phyloP scores from a whole-genome alignment of 2,113 vertebrate genomes.

The Anhinga rufa region DNA sequence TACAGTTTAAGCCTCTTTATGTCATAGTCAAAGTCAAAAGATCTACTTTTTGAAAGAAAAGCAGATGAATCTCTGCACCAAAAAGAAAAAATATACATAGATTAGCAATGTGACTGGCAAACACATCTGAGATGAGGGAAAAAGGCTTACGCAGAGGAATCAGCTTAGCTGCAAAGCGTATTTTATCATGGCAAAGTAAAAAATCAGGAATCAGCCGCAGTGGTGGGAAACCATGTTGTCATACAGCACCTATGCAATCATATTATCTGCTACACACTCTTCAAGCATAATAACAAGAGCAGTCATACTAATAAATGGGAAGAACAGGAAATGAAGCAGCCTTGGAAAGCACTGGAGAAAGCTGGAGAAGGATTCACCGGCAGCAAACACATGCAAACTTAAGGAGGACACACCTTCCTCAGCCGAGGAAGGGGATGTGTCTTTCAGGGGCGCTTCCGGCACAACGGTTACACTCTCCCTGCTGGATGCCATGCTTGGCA shows the following conservation, averaged over 20 bases:
- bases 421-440: conserved; percentile 64
- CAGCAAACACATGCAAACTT: conserved; percentile 82
- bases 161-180: conserved; percentile 78
- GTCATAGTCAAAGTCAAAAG: conserved; percentile 54
- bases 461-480: conserved; percentile 76
- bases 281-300: conserved; percentile 64
- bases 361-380: conserved; percentile 28
- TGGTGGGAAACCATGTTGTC: conserved; percentile 72
- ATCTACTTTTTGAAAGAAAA: conserved; percentile 68
- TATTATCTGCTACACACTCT: conserved; percentile 38
- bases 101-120: conserved; percentile 89
- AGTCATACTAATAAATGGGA: conserved; percentile 43
- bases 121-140: conserved; percentile 77
- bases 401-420: conserved; percentile 89
- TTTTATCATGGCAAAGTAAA: conserved; percentile 74
- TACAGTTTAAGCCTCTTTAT: conserved; percentile 55
- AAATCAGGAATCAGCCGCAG: conserved; percentile 51
- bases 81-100: conserved; percentile 72
- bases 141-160: conserved; percentile 70
- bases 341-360: conserved; percentile 60
- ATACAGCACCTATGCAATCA: conserved; percentile 40
- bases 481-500: conserved; percentile 72
- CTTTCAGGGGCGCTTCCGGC: conserved; percentile 69
- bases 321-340: conserved; percentile 61
- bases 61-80: conserved; percentile 72